Evolutionary conservation across 1,140 invertebrate genomes (phyloP), one percentile per base, ranked within the genome.

Genomic region (Bacillus rossius): DNA sequence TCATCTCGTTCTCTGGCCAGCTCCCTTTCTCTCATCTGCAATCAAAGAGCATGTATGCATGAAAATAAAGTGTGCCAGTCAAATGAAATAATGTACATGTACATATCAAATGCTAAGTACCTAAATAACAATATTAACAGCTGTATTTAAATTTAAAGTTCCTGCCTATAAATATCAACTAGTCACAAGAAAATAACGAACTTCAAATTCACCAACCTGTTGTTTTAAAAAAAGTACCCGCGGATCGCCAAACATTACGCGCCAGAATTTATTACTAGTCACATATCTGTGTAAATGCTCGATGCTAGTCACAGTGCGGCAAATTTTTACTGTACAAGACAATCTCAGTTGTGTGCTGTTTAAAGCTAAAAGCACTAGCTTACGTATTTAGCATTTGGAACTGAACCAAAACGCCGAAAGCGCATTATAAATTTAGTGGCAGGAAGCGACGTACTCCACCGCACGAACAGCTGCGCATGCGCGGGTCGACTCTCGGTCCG

Each of bases 21-120:
- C 61, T 73, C 69, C 52, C 69, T 69, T 60, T 73, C 70, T 45
- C 69, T 65, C 65, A 73, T 65, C 72, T 73, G 67, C 41, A 65
- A 65, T 13, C 25, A 48, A 45, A 51, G 13, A 61, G 23, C 13
- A 59, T n/a, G 25, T 13, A 59, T 48, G 20, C 45, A 48, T 3
- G 7, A 14, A 51, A 50, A 2, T n/a, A 50, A 19, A 50, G 10
- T 13, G 23, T 48, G 17, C 23, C 13, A 2, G 17, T 13, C 17
- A 48, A 14, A 10, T 13, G 17, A 4, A 16, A 40, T 13, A 40
- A 13, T 40, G 38, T 40, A 13, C 10, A 40, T 40, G n/a, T 40
- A 40, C n/a, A 40, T 10, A 13, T n/a, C n/a, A 40, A 40, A 10
- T 13, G 10, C 38, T 13, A 13, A 40, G n/a, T 40, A 13, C 38